A percentile compares a stretch with the other conserved stretches of the same genome.
phyloP scores from a whole-genome alignment of 2,888 invertebrate species.

The Onthophagus sagittarius region DNA sequence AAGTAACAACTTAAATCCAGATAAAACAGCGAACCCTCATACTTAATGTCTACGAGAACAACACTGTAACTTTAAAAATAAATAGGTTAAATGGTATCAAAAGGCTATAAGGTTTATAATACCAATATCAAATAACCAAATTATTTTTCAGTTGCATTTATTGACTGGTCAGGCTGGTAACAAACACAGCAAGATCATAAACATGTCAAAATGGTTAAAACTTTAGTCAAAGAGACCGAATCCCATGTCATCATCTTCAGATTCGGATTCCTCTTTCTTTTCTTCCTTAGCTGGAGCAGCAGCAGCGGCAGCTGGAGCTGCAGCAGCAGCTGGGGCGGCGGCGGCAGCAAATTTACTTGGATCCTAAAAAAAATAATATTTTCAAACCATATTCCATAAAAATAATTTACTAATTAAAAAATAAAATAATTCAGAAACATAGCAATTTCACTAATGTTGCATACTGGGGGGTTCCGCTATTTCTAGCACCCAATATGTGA shows the following conservation, averaged over 20 bases:
- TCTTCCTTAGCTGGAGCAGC: constrained; percentile 68
- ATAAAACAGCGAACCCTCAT: no score
- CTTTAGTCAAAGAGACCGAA: constrained; percentile 89
- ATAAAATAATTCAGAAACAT: constrained; percentile 20
- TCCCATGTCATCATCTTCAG: constrained; percentile 95
- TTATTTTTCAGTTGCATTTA: constrained; percentile 2
- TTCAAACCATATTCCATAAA: not conserved
- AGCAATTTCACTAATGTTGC: constrained; percentile 25
- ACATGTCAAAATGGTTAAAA: constrained; percentile 8
- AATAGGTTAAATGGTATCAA: no score
- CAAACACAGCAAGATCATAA: constrained; percentile 14
- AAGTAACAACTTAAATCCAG: no score
- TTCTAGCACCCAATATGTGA: constrained; percentile 42
- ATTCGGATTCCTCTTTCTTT: constrained; percentile 76
- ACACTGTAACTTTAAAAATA: no score
- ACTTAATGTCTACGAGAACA: no score
- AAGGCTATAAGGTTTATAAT: constrained; percentile 8
- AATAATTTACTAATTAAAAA: constrained; percentile 1
- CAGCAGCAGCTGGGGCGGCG: constrained; percentile 57
- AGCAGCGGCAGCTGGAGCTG: constrained; percentile 59
- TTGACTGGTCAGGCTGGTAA: constrained; percentile 20
- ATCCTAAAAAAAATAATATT: constrained; percentile 58
- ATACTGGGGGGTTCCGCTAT: constrained; percentile 49
- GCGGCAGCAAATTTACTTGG: constrained; percentile 89
- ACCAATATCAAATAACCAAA: not conserved